Conservation (phyloP, 2,113 vertebrate species). For the Cyanoderma ruficeps region DNA sequence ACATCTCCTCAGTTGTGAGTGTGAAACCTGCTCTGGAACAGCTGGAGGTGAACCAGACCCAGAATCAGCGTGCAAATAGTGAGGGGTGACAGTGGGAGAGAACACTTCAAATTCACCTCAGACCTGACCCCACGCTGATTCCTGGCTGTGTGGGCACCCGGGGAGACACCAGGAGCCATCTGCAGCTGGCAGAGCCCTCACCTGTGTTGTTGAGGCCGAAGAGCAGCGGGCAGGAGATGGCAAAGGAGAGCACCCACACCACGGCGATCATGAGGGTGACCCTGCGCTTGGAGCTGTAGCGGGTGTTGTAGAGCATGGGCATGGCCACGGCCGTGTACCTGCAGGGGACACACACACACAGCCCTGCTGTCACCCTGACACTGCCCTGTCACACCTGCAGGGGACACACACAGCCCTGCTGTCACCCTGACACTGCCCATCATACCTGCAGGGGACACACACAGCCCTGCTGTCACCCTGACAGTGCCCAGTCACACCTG, state of each 20-base stretch:
- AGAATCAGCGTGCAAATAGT: neutral
- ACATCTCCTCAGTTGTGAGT: neutral
- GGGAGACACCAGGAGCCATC: neutral
- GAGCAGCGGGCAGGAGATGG: slow-evolving; percentile 94
- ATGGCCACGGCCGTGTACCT: slow-evolving; percentile 98
- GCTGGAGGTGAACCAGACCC: neutral
- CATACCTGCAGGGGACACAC: no score
- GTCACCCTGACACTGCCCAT: no score
- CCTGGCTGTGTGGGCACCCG: neutral
- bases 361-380: neutral
- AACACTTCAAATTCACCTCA: neutral
- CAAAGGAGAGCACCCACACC: slow-evolving; percentile 97
- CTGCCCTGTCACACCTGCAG: no score
- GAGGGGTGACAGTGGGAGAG: rapidly evolving
- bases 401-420: no score
- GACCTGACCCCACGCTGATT: rapidly evolving
- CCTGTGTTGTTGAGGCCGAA: slow-evolving; percentile 97
- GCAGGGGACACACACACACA: neutral
- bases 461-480: no score
- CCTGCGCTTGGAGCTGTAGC: slow-evolving; percentile 94
- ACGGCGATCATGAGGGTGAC: slow-evolving; percentile 96
- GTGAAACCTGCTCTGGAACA: neutral
- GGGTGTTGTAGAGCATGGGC: slow-evolving; percentile 98
- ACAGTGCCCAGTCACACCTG: no score
- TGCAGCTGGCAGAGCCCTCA: slow-evolving; percentile 47